phyloP scores from a whole-genome alignment of 2,113 vertebrate species.

The Turdus rufiventris region DNA sequence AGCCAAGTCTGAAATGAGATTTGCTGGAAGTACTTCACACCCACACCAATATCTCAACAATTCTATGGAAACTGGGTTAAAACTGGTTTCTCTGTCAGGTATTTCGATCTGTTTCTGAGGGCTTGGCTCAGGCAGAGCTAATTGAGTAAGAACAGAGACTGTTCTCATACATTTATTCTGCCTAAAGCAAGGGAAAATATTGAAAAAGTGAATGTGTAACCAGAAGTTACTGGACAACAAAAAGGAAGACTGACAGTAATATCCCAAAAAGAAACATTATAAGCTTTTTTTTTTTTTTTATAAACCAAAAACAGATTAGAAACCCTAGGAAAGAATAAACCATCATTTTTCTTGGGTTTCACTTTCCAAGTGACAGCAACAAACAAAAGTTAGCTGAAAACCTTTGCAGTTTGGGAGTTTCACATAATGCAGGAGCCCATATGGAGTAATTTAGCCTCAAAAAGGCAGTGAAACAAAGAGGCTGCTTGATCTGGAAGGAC shows the following conservation, averaged over 20 bases:
- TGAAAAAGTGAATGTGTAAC: conserved; percentile 28
- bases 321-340: not conserved
- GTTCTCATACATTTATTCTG: not conserved
- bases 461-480: not conserved
- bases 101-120: not conserved
- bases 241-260: conserved; percentile 13
- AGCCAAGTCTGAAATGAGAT: not conserved
- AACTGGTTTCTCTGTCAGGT: not conserved
- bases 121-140: not conserved
- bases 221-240: conserved; percentile 8
- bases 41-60: not conserved
- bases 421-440: not conserved
- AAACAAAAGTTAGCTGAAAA: conserved; percentile 15
- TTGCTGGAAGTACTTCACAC: not conserved
- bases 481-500: conserved; percentile 1
- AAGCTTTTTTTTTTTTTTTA: not conserved
- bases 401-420: not conserved
- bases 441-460: conserved; percentile 5
- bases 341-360: conserved; percentile 34
- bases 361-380: not conserved
- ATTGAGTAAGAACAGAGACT: not conserved
- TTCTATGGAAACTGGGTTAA: not conserved
- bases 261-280: not conserved
- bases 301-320: not conserved
- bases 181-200: conserved; percentile 12